phyloP scores from a whole-genome alignment of 2,888 invertebrate species.

The Polydrusus pterygomalis region DNA sequence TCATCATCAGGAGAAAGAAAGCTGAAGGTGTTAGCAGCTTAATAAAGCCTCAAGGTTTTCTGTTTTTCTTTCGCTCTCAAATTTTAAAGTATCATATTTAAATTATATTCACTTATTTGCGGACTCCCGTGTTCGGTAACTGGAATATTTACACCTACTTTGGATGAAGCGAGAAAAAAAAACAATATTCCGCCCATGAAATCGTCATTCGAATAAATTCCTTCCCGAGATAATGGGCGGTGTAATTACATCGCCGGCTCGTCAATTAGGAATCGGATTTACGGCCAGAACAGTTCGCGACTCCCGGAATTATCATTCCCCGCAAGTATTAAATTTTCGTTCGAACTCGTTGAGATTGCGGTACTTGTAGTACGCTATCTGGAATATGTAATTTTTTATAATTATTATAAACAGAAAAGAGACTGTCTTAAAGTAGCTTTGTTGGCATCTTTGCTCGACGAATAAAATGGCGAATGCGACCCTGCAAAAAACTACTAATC shows the following conservation, averaged over 20 bases:
- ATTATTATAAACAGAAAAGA: no score
- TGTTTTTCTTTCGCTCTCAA: no score
- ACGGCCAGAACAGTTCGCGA: slow-evolving; percentile 41
- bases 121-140: neutral
- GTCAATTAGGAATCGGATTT: slow-evolving; percentile 49
- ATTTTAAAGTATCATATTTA: no score
- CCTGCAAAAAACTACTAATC: no score
- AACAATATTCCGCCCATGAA: slow-evolving; percentile 41
- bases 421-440: no score
- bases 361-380: slow-evolving; percentile 8
- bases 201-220: slow-evolving; percentile 45
- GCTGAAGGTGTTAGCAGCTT: no score
- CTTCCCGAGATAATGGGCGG: slow-evolving; percentile 44
- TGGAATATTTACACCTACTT: no score
- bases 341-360: slow-evolving; percentile 6
- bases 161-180: neutral
- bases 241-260: slow-evolving; percentile 52
- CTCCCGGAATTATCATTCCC: slow-evolving; percentile 50
- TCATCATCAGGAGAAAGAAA: no score
- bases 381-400: neutral
- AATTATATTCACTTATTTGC: no score
- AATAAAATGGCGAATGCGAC: no score
- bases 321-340: slow-evolving; percentile 43
- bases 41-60: no score
- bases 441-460: no score